Evolutionary conservation across 1,140 invertebrate genomes (phyloP).

Genomic region (Drosophila tani): DNA sequence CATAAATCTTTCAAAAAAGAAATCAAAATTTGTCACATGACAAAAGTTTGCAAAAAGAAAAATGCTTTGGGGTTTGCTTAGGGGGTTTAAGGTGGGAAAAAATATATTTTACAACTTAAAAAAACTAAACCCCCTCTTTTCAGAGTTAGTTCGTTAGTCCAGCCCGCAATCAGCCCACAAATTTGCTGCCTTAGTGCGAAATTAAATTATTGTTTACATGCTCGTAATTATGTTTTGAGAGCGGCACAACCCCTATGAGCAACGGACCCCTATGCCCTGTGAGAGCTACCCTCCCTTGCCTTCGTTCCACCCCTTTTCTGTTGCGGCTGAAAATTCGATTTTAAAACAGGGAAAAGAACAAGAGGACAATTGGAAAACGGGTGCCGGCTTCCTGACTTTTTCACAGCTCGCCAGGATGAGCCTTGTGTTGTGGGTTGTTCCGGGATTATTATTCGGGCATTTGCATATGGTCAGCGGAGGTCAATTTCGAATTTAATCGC

Average conservation of each 20-base stretch:
- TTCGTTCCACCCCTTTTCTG: conserved; percentile 30
- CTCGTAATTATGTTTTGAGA: conserved; percentile 76
- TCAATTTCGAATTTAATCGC: conserved; percentile 80
- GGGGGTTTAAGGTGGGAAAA: not conserved
- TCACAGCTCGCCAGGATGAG: conserved; percentile 57
- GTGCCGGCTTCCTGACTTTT: conserved; percentile 63
- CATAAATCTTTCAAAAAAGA: conserved; percentile 35
- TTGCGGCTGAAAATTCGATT: conserved; percentile 68
- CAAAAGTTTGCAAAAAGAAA: conserved; percentile 11
- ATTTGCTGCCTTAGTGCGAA: conserved; percentile 80
- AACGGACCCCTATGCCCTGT: conserved; percentile 20
- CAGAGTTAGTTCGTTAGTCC: conserved; percentile 57
- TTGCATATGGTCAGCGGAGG: conserved; percentile 76
- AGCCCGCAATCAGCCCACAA: conserved; percentile 81
- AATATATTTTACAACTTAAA: not conserved
- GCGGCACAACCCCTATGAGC: conserved; percentile 20
- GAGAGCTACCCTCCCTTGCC: conserved; percentile 36
- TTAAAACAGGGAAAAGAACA: conserved; percentile 68
- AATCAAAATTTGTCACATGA: conserved; percentile 25
- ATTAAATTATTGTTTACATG: conserved; percentile 85
- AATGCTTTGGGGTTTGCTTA: not conserved
- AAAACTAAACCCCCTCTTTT: too few species aligned
- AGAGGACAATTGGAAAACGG: conserved; percentile 39
- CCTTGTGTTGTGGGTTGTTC: not conserved
- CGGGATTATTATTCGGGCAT: conserved; percentile 33